phyloP scores from a whole-genome alignment of 2,797 vertebrate species.

The Enteromius anoplus region DNA sequence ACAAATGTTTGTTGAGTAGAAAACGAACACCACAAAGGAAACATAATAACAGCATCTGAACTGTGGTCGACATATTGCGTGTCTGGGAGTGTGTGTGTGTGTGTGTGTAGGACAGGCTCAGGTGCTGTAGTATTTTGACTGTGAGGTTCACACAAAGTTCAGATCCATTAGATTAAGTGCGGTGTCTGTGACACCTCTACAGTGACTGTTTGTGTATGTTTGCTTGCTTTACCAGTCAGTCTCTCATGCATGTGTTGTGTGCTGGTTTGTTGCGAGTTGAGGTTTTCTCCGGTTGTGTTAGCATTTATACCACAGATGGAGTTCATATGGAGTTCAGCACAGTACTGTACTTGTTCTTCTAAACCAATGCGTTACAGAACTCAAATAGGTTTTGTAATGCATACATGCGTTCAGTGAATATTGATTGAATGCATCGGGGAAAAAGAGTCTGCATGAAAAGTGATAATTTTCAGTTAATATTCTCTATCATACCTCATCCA shows the following conservation, averaged over 20 bases:
- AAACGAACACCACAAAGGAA: conserved; percentile 20
- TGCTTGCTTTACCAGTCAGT: not conserved
- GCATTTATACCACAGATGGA: not conserved
- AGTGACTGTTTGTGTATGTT: conserved; percentile 1
- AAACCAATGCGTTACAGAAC: not conserved
- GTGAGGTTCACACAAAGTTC: conserved; percentile 30
- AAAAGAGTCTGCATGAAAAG: not conserved
- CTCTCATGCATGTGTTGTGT: conserved; percentile 2
- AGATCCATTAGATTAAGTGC: conserved; percentile 34
- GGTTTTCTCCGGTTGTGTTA: conserved; percentile 3
- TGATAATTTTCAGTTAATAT: not conserved
- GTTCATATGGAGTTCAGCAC: conserved; percentile 13
- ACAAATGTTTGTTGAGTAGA: not conserved
- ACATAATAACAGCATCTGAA: not conserved
- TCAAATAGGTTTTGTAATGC: conserved; percentile 7
- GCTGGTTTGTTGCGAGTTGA: not conserved
- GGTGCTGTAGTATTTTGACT: conserved; percentile 15
- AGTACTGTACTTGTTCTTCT: not conserved
- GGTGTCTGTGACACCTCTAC: conserved; percentile 19
- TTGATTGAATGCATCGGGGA: not conserved
- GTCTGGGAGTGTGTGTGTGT: not conserved
- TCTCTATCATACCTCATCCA: not conserved
- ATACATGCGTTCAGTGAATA: not conserved
- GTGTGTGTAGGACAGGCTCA: conserved; percentile 10
- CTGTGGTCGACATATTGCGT: conserved; percentile 12